Conservation (phyloP, 2,797 vertebrate genomes). For the Iguana delicatissima region DNA sequence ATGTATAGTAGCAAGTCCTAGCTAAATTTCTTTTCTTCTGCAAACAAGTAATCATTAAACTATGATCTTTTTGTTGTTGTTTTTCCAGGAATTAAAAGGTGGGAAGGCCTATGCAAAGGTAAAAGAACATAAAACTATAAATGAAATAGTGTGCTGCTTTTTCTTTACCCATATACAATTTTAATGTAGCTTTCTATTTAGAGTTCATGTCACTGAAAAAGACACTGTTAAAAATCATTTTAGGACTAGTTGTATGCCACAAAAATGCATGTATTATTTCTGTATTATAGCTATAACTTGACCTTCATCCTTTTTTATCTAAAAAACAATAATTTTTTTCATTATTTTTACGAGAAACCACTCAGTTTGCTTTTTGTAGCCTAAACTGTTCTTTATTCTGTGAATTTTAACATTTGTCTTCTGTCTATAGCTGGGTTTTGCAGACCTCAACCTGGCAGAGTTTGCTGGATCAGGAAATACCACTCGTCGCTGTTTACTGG, state of each 20-base stretch:
- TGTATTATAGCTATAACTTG: too few species aligned
- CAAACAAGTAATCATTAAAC: conserved; percentile 32
- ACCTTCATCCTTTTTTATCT: not conserved
- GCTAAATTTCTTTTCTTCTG: not conserved
- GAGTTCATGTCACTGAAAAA: not conserved
- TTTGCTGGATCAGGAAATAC: conserved; percentile 96
- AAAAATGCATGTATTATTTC: not conserved
- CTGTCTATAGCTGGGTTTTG: conserved; percentile 92
- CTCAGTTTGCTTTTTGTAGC: not conserved
- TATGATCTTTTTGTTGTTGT: conserved; percentile 43
- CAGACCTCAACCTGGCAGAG: conserved; percentile 96
- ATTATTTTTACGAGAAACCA: not conserved
- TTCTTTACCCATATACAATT: conserved; percentile 12
- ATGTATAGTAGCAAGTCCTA: conserved; percentile 14
- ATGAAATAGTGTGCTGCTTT: conserved; percentile 40
- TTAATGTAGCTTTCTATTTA: not conserved
- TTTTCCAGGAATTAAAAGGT: conserved; percentile 93
- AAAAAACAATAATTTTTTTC: not conserved
- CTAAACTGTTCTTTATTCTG: conserved; percentile 21
- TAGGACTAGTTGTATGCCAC: not conserved
- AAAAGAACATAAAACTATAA: conserved; percentile 64
- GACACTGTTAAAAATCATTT: not conserved
- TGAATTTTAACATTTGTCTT: conserved; percentile 43
- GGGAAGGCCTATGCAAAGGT: conserved; percentile 97
- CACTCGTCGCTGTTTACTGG: conserved; percentile 94